Evolutionary conservation across 2,113 vertebrate species (phyloP), one percentile per base, ranked within the genome.

Genomic region (Oreotrochilus melanogaster): DNA sequence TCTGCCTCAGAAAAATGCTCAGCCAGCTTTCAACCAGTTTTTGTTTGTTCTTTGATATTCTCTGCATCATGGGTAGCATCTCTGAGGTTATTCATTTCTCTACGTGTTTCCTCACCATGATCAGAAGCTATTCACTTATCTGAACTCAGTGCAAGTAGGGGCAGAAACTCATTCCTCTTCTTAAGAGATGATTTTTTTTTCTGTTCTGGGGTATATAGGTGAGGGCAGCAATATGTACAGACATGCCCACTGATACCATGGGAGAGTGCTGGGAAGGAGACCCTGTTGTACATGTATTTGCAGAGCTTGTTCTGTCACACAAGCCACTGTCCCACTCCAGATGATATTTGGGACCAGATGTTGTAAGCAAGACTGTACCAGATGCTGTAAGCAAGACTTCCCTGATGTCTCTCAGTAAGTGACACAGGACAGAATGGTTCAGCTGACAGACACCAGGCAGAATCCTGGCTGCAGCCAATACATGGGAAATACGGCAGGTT

Each of bases 31-130:
- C n/a, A 86, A 51, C 11, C 24, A 11, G 6, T 56, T 78, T 78
- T 70, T 84, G n/a, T 78, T 74, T 86, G 72, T 28, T 91, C 43
- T 78, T 91, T 79, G 86, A 69, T 94, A 93, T 94, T 83, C 72
- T 78, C 69, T 74, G 39, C 39, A 87, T 74, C 22, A 4, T 45
- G 35, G 81, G 51, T 35, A 48, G 17, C 42, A 80, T 78, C 88
- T 92, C 65, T 75, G 27, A 84, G 39, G 45, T 65, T 92, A 81
- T 90, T 90, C 1, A 33, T 93, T 92, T 91, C 71, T 89, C 65
- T 84, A 10, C 24, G 57, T 72, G 24, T 14, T 84, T 91, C 56
- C 73, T 60, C 73, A 19, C 35, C 31, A 7, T 48, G 45, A 78
- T 81, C 73, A 93, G 83, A 57, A 80, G 39, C 21, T 47, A 12